Conservation (phyloP, 1,140 invertebrate species). For the Drosophila tsacasi region DNA sequence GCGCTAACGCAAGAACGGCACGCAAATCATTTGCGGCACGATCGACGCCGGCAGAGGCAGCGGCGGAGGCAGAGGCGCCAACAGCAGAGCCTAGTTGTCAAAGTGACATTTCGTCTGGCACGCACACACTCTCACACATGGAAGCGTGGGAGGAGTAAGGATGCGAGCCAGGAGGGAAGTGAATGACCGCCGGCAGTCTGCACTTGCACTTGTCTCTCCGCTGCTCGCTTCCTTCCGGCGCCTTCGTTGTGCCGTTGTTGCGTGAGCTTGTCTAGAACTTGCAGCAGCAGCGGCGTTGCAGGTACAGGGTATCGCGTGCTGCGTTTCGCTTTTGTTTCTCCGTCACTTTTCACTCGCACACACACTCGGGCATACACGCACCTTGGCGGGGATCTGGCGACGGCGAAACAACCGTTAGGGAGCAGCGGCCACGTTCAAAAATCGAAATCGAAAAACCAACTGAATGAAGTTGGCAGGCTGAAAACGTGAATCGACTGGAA, state of each 20-base stretch:
- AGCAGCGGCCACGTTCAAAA: constrained; percentile 47
- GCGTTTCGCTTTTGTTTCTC: constrained; percentile 41
- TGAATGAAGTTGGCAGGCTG: constrained; percentile 18
- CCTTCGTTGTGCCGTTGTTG: constrained; percentile 21
- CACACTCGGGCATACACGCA: constrained; percentile 38
- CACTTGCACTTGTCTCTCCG: constrained; percentile 58
- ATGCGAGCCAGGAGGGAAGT: constrained; percentile 17
- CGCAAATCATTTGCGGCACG: constrained; percentile 69
- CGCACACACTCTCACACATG: constrained; percentile 20
- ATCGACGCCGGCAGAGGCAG: constrained; percentile 33
- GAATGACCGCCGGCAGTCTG: constrained; percentile 66
- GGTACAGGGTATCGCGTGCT: constrained; percentile 50
- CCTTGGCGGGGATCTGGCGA: constrained; percentile 56
- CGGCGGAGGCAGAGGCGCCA: constrained; percentile 17
- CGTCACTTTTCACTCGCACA: constrained; percentile 23
- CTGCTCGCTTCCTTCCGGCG: constrained; percentile 20
- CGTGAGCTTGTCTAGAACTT: constrained; percentile 38
- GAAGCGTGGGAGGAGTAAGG: constrained; percentile 8
- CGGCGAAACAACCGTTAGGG: constrained; percentile 72
- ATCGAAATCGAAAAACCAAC: constrained; percentile 24
- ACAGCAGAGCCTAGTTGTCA: constrained; percentile 45
- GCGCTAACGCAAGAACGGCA: constrained; percentile 75
- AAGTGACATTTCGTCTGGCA: constrained; percentile 62
- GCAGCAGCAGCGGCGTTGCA: constrained; percentile 15
- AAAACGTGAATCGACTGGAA: constrained; percentile 60